A percentile compares a stretch with the other conserved stretches of the same genome.
Conservation (phyloP, 2,888 invertebrate genomes). For the Platycheirus albimanus region DNA sequence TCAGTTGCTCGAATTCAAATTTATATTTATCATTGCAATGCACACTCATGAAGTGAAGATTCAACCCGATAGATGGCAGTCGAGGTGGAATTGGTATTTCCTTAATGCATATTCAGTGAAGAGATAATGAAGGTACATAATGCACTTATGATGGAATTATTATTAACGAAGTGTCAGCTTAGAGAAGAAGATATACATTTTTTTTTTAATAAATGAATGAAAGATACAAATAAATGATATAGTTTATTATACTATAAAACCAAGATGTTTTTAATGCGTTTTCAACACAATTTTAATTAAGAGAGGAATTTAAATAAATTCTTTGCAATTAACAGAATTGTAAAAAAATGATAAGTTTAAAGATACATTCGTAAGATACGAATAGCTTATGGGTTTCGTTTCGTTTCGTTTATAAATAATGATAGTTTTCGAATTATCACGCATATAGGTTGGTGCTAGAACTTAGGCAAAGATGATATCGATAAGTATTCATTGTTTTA, state of each 20-base stretch:
- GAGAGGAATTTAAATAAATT: constrained; percentile 3
- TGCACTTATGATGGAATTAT: constrained; percentile 10
- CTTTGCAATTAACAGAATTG: constrained; percentile 6
- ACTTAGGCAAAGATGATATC: no score
- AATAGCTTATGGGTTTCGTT: no score
- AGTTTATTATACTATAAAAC: no score
- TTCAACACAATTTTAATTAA: constrained; percentile 6
- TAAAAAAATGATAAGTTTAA: background rate
- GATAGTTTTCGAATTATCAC: background rate
- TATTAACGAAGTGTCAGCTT: background rate
- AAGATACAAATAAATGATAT: background rate
- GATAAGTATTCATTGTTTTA: no score
- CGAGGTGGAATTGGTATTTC: constrained; percentile 37
- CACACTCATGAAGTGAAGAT: constrained; percentile 19
- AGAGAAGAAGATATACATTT: background rate
- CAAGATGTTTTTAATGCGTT: background rate
- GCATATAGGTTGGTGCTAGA: background rate
- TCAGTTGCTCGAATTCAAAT: constrained; percentile 48
- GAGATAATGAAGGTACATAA: constrained; percentile 18
- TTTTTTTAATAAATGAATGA: background rate
- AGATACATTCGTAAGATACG: background rate
- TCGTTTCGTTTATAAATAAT: no score
- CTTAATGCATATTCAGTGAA: constrained; percentile 39
- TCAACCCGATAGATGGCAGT: constrained; percentile 54
- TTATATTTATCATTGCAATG: constrained; percentile 6